A percentile compares a stretch with the other conserved stretches of the same genome.
phyloP scores from a whole-genome alignment of 2,797 vertebrate genomes.

The Sparus aurata region DNA sequence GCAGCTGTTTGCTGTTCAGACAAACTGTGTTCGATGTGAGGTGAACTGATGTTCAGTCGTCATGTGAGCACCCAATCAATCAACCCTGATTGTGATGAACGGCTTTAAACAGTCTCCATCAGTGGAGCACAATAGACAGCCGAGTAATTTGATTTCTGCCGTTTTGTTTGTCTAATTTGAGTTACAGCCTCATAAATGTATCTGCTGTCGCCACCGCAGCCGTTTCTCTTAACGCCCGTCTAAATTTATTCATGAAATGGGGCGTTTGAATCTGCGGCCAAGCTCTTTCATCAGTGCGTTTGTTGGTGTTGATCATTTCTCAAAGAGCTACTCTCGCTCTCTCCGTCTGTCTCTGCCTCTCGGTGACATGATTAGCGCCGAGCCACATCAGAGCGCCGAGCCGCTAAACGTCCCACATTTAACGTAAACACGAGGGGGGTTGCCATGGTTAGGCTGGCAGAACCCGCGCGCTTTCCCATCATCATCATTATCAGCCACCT shows the following conservation, averaged over 20 bases:
- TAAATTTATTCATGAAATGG: conserved; percentile 55
- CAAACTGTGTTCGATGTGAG: not conserved
- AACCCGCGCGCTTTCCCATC: conserved; percentile 35
- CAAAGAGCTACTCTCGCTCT: conserved; percentile 38
- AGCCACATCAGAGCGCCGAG: conserved; percentile 61
- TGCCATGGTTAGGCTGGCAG: conserved; percentile 48
- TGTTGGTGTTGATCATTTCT: conserved; percentile 61
- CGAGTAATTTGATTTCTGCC: conserved; percentile 41
- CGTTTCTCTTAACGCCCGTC: conserved; percentile 53
- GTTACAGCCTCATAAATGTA: conserved; percentile 63
- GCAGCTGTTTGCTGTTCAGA: not conserved
- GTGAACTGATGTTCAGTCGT: not conserved
- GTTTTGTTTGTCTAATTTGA: conserved; percentile 68
- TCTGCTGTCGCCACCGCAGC: conserved; percentile 66
- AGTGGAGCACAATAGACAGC: conserved; percentile 20
- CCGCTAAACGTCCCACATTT: conserved; percentile 23
- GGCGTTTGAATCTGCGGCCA: conserved; percentile 45
- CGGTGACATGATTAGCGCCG: conserved; percentile 37
- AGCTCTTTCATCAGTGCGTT: conserved; percentile 62
- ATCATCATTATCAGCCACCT: conserved; percentile 50
- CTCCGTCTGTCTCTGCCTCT: conserved; percentile 24
- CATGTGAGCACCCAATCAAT: not conserved
- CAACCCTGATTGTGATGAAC: not conserved
- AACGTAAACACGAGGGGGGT: conserved; percentile 56
- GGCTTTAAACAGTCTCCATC: conserved; percentile 1